These are phyloP conservation scores for Elaphurus davidianus DNA, from an alignment of 2,113 vertebrate species.

Conservation along the genomic window DNA sequence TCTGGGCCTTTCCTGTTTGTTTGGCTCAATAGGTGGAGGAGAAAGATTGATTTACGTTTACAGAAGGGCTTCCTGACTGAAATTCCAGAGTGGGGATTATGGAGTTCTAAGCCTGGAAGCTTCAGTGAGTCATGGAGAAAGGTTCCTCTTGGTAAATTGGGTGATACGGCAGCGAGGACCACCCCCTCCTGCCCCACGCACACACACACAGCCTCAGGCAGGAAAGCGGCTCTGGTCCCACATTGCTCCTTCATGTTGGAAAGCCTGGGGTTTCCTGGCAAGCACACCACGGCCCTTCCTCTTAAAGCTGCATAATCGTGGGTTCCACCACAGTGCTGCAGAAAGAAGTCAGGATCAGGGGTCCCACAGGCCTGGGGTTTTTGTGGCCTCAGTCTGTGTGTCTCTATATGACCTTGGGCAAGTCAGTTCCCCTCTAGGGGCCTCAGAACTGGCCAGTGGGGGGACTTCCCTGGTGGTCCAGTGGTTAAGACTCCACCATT, in stretches of 20 bases:
- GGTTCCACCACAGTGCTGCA: background rate
- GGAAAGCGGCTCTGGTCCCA: too few species aligned
- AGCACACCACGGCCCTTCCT: background rate
- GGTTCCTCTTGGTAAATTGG: background rate
- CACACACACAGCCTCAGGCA: background rate
- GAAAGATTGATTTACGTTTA: background rate
- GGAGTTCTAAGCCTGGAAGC: background rate
- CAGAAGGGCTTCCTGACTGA: background rate
- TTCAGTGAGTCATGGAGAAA: background rate
- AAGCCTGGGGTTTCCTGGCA: background rate
- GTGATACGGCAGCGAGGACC: background rate
- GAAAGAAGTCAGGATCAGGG: background rate
- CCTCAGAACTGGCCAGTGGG: background rate
- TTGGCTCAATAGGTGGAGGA: background rate
- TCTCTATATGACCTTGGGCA: background rate
- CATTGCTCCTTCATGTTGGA: background rate
- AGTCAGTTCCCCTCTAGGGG: background rate
- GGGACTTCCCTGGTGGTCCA: background rate
- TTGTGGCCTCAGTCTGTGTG: background rate
- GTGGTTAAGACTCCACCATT: background rate
- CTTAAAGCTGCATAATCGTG: background rate
- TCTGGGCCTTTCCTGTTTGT: background rate
- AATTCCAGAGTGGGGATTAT: background rate
- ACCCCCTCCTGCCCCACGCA: accelerated
- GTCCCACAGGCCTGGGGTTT: background rate